phyloP scores from a whole-genome alignment of 2,797 vertebrate genomes.

The Babyrousa celebensis region DNA sequence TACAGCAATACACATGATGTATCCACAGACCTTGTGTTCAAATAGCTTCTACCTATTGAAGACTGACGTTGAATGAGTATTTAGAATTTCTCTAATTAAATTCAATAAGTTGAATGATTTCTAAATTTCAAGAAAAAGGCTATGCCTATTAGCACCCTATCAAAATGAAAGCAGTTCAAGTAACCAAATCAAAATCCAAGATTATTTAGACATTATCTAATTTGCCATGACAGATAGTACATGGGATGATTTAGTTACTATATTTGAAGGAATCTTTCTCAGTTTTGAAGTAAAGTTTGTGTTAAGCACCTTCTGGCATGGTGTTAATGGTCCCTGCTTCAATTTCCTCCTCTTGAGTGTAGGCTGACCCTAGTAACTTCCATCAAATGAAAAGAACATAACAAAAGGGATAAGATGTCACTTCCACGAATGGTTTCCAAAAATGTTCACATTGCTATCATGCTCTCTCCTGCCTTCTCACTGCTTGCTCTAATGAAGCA shows the following conservation, averaged over 20 bases:
- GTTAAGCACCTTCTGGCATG: not conserved
- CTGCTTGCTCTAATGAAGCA: not conserved
- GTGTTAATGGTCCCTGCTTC: not conserved
- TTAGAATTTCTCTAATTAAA: constrained; percentile 25
- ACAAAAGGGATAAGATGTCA: not conserved
- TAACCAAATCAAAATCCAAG: constrained; percentile 17
- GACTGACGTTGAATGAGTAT: not conserved
- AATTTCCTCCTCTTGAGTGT: not conserved
- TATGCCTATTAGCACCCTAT: not conserved
- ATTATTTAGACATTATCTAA: constrained; percentile 22
- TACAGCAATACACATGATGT: not conserved
- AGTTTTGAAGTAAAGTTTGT: not conserved
- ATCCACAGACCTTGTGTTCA: not conserved
- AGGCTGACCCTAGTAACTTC: not conserved
- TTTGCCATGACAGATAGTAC: not conserved
- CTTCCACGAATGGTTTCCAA: not conserved
- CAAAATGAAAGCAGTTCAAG: constrained; percentile 49
- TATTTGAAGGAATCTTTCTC: not conserved
- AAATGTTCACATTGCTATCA: not conserved
- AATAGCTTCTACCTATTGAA: not conserved
- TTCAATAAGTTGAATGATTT: not conserved
- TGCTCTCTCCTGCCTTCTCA: not conserved
- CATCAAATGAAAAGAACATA: not conserved
- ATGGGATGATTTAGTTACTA: not conserved
- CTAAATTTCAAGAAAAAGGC: not conserved